Evolutionary conservation across 1,140 invertebrate species (phyloP), one percentile per base, ranked within the genome.

Genomic region (Bombus polaris): DNA sequence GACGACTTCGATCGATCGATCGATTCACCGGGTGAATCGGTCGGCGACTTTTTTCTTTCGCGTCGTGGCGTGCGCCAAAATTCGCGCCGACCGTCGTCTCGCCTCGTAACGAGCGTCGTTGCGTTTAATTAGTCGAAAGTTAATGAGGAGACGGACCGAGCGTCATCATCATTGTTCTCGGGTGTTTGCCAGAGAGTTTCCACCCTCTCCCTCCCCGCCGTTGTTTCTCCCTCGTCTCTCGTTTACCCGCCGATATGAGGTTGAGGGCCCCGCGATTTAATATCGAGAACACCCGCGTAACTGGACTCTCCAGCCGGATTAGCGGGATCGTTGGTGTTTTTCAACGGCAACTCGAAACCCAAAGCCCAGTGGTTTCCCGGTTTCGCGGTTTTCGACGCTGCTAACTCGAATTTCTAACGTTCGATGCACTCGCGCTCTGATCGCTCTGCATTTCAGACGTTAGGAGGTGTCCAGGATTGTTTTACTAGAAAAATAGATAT

Each of bases 1-100:
- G 6, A 15, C 59, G 65, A 66, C 71, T 86, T 88, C 78, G 84
- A 87, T 92, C 71, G 82, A 92, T 93, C 88, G 87, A 93, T 92
- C 92, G 88, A 92, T 89, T 22, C 66, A 35, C 18, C 9, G 66
- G 18, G 81, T 87, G 84, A 89, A 62, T 62, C 89, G 87, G n/a
- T 15, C 35, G 37, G 15, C 44, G 35, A 39, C 53, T 44, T 71
- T 87, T 89, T 83, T 42, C 68, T 35, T 72, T 72, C 53, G 10
- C 12, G 59, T 28, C 59, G 28, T 62, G 59, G 59, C 28, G 28
- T 57, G 78, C 77, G 35, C 44, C 32, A 13, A 76, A 76, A 76
- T 59, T 76, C 74, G 53, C 74, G 53, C 35, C 59, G 53, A n/a
- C 35, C 53, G 35, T 77, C 75, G 42, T 39, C 39, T n/a, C 70